Evolutionary conservation across 2,797 vertebrate genomes (phyloP), one percentile per base, ranked within the genome.

Genomic region (Melanotaenia parkinsoni): DNA sequence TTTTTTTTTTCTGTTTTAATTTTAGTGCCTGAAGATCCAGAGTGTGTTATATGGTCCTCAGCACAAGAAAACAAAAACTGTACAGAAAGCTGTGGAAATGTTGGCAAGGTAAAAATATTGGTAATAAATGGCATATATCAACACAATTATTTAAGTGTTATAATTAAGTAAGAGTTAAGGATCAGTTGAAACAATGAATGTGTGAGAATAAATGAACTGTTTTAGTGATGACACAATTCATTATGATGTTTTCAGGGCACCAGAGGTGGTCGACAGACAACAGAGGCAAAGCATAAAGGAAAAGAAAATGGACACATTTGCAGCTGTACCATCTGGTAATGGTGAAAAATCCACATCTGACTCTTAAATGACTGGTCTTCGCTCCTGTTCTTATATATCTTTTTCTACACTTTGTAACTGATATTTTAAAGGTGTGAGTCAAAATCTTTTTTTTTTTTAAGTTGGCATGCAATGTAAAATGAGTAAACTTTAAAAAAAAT

Each of bases 11-110:
- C 28, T 45, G 64, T 76, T 68, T 58, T 62, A 54, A 64, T 81
- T 74, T 32, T 77, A 95, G 93, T 95, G 90, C 80, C 91, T 95
- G 81, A 89, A 94, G 67, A 92, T 94, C 53, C 92, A 96, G 81
- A 89, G 51, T 40, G 72, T 94, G 76, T 63, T 93, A 60, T 91
- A 92, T 0, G 92, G 93, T 61, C 81, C 74, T 1, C 90, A 93
- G 74, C 92, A 94, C 76, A 94, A 86, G 86, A 95, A 84, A 87
- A 94, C 90, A 37, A 87, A 84, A 89, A 81, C 85, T 32, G 93
- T 90, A 57, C 90, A 93, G 87, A 93, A 88, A 88, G 90, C 91
- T 1, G 43, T 93, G 89, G 92, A 94, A 67, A 82, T 83, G 83
- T 72, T 95, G 72, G 86, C 93, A 70, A 87, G 92, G 94, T 95